These are phyloP conservation scores for Melanotaenia parkinsoni DNA, from an alignment of 2,797 vertebrate species.

Conservation along the genomic window DNA sequence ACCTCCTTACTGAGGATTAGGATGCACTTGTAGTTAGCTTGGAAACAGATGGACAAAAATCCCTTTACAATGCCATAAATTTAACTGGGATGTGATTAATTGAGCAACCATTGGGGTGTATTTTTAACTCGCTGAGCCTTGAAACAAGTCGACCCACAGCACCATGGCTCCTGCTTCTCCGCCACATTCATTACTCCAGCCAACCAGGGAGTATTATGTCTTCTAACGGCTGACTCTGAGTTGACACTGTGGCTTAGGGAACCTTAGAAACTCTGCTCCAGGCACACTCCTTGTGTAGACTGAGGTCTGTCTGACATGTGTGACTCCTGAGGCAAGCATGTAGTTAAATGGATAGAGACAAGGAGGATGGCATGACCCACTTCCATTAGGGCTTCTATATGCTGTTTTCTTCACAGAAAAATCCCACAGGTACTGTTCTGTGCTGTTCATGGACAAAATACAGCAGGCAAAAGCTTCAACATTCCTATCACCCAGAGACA, in stretches of 20 bases:
- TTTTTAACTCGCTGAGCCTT: slow-evolving; percentile 71
- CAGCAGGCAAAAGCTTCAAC: slow-evolving; percentile 24
- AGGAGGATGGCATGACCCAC: slow-evolving; percentile 70
- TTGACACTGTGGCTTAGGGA: slow-evolving; percentile 69
- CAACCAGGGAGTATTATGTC: slow-evolving; percentile 70
- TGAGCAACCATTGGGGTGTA: slow-evolving; percentile 58
- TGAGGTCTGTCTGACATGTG: slow-evolving; percentile 69
- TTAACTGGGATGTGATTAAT: slow-evolving; percentile 72
- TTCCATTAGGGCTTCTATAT: slow-evolving; percentile 52
- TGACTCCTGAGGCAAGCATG: slow-evolving; percentile 68
- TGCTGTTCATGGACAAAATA: slow-evolving; percentile 21
- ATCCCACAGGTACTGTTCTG: slow-evolving; percentile 54
- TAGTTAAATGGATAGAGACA: slow-evolving; percentile 72
- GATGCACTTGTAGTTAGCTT: slow-evolving; percentile 37
- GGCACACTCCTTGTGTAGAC: slow-evolving; percentile 64
- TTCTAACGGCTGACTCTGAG: slow-evolving; percentile 60
- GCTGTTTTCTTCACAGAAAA: slow-evolving; percentile 43
- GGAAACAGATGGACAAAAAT: slow-evolving; percentile 48
- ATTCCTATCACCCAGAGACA: slow-evolving; percentile 30
- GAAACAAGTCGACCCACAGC: slow-evolving; percentile 68
- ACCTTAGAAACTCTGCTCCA: slow-evolving; percentile 70
- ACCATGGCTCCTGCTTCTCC: slow-evolving; percentile 50
- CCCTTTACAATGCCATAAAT: slow-evolving; percentile 43
- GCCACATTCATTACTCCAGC: slow-evolving; percentile 70
- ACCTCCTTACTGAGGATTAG: slow-evolving; percentile 10